A percentile compares a stretch with the other conserved stretches of the same genome.
phyloP scores from a whole-genome alignment of 2,113 vertebrate species.

The Odocoileus hemionus region DNA sequence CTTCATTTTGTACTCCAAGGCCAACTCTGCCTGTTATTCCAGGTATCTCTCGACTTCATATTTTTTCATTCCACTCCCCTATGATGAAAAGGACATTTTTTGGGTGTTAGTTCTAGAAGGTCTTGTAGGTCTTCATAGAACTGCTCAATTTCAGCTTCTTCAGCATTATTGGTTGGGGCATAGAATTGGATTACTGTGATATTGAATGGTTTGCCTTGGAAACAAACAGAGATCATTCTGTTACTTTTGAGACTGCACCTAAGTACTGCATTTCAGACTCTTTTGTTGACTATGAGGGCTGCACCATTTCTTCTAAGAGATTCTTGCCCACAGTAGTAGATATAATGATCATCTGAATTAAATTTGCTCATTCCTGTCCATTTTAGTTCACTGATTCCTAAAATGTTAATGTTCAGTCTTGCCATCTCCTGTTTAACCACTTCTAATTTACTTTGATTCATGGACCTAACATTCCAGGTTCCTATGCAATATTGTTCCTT shows the following conservation, averaged over 20 bases:
- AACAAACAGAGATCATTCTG: background rate
- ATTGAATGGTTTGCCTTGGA: background rate
- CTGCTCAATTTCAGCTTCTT: background rate
- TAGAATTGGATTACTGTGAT: background rate
- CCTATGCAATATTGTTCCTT: background rate
- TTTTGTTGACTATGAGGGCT: background rate
- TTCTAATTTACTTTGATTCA: background rate
- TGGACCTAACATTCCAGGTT: background rate
- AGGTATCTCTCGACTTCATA: background rate
- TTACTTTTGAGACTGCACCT: background rate
- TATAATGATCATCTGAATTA: background rate
- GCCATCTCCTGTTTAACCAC: background rate
- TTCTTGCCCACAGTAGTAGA: background rate
- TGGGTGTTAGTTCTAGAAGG: background rate
- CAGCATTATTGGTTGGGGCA: background rate
- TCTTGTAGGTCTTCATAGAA: background rate
- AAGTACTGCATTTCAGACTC: background rate
- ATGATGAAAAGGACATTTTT: background rate
- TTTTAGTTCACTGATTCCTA: background rate
- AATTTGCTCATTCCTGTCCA: background rate
- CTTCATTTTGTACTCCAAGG: background rate
- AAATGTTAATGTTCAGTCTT: background rate
- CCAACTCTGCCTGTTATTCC: background rate
- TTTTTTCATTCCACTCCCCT: background rate
- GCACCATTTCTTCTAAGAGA: background rate